These are phyloP conservation scores for Beroe ovata DNA, from an alignment of 37 sponge, comb jelly and placozoan species.

Conservation along the genomic window DNA sequence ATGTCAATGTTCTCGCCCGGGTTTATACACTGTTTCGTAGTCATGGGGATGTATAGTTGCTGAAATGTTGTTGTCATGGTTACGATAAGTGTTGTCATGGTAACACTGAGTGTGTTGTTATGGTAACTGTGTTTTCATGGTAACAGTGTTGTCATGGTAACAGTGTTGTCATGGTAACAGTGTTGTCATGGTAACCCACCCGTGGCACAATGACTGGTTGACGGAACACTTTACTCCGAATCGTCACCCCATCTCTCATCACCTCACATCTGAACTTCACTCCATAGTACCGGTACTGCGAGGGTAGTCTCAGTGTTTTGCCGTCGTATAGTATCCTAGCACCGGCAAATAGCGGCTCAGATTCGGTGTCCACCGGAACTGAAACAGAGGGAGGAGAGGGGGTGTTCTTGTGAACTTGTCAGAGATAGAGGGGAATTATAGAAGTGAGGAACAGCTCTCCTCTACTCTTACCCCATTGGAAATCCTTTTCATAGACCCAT, in stretches of 20 bases:
- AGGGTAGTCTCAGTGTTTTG: conserved; percentile 19
- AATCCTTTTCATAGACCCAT: conserved; percentile 36
- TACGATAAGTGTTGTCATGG: too few species aligned
- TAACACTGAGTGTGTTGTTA: too few species aligned
- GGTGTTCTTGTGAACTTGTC: background rate
- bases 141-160: too few species aligned
- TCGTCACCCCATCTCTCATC: background rate
- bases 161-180: too few species aligned
- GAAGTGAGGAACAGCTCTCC: too few species aligned
- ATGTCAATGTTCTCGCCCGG: background rate
- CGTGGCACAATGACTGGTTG: conserved; percentile 34
- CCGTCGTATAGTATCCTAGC: background rate
- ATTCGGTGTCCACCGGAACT: background rate
- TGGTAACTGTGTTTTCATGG: too few species aligned
- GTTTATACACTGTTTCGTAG: background rate
- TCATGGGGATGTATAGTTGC: background rate
- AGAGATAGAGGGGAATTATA: background rate
- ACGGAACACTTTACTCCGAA: background rate
- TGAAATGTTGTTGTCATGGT: too few species aligned
- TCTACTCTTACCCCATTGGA: background rate
- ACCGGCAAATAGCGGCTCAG: background rate
- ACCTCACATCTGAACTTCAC: conserved; percentile 40
- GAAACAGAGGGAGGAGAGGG: background rate
- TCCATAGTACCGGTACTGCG: conserved; percentile 24
- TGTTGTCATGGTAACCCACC: too few species aligned